These are phyloP conservation scores for Belonocnema kinseyi DNA, from an alignment of 1,140 invertebrate genomes.

Conservation along the genomic window DNA sequence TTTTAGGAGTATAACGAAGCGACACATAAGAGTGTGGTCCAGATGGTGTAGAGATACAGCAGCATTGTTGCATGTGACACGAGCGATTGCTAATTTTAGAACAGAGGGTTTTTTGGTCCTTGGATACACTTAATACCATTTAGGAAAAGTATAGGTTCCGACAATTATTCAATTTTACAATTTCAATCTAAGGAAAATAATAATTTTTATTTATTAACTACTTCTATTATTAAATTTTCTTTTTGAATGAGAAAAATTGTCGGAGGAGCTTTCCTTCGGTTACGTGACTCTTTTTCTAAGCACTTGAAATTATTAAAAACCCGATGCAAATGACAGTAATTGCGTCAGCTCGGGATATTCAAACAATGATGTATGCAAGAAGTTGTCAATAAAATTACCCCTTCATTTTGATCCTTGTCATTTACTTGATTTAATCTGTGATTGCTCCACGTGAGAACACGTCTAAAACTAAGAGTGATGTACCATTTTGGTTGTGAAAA, in stretches of 20 bases:
- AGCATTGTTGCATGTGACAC: slow-evolving; percentile 24
- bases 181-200: not conserved
- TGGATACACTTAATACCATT: not conserved
- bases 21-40: slow-evolving; percentile 17
- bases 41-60: slow-evolving; percentile 25
- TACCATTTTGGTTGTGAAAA: too few relatives aligned
- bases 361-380: slow-evolving; percentile 21
- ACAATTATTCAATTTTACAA: not conserved
- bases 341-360: not conserved
- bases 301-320: slow-evolving; percentile 16
- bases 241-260: not conserved
- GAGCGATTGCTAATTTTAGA: slow-evolving; percentile 26
- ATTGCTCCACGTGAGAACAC: not conserved
- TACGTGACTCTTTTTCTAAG: not conserved
- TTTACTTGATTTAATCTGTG: slow-evolving; percentile 4
- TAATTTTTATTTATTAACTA: not conserved
- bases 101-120: not conserved
- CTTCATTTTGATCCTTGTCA: slow-evolving; percentile 2
- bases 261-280: too few relatives aligned
- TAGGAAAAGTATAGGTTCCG: not conserved
- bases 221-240: not conserved
- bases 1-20: slow-evolving; percentile 26
- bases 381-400: slow-evolving; percentile 23
- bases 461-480: too few relatives aligned
- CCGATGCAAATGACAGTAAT: slow-evolving; percentile 9